Evolutionary conservation across 2,113 vertebrate genomes (phyloP).

Genomic region (Pungitius pungitius): DNA sequence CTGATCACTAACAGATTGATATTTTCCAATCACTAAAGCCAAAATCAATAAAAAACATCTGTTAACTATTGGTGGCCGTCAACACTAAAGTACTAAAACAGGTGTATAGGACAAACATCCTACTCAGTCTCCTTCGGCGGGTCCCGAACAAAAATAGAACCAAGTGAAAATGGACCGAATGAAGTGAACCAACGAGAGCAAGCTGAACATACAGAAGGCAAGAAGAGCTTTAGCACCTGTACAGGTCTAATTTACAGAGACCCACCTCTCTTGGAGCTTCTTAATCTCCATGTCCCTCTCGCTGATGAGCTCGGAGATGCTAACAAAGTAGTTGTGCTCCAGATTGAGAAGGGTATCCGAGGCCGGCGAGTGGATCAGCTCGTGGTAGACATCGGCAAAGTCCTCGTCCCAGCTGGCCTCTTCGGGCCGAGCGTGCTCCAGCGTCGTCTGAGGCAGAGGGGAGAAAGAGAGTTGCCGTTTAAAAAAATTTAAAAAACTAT

Average conservation of each 20-base stretch:
- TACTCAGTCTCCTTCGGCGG: background rate
- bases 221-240: background rate
- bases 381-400: conserved; percentile 96
- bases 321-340: conserved; percentile 98
- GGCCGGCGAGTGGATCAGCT: conserved; percentile 96
- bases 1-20: background rate
- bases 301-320: conserved; percentile 95
- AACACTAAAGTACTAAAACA: background rate
- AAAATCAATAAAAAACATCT: background rate
- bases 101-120: background rate
- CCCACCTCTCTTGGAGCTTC: conserved; percentile 93
- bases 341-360: conserved; percentile 96
- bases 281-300: conserved; percentile 97
- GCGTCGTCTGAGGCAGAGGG: conserved; percentile 79
- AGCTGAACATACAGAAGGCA: background rate
- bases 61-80: background rate
- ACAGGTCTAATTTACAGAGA: background rate
- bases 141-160: background rate
- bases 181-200: background rate
- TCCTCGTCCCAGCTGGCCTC: conserved; percentile 97
- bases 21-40: background rate
- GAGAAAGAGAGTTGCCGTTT: background rate
- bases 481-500: background rate
- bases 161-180: background rate
- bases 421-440: conserved; percentile 92